Base-by-base conservation (phyloP, 2,113 vertebrate genomes). In the Rutilus rutilus region DNA sequence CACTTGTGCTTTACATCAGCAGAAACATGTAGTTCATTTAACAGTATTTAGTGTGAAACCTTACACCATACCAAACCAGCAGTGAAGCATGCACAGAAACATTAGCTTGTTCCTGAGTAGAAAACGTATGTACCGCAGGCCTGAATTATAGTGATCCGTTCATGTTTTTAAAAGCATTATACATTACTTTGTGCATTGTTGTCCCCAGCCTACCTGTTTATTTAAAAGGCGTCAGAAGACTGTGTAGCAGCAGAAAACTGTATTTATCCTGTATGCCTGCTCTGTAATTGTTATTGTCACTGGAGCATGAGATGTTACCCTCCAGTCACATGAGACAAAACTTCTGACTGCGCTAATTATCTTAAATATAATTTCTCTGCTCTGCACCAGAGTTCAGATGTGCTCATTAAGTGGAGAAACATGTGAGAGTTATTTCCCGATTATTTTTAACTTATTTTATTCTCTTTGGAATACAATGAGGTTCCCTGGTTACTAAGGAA, bases 271-370 rank as follows among this genome's bases (percentile, higher is more conserved):
- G 4, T 47, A 80, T 0, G 15, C 15, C 78, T 50, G 7, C 73
- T 77, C 76, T 71, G 64, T 59, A 78, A 86, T 71, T 86, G 77
- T 25, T 54, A 71, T 71, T 80, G 62, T 65, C 65, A 30, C 21
- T 36, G 27, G 30, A 78, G 36, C n/a, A 42, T 25, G 11, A 62
- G 3, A 64, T 47, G 15, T 27, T 80, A 27, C 64, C 42, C 14
- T 52, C 12, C 14, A 19, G 84, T 71, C 64, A 59, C 30, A 27
- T 69, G 30, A 69, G 15, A 30, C 64, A 59, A 4, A 78, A 69
- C 76, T 6, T 75, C n/a, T 27, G 59, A 64, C 39, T 19, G 15
- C 54, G 33, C 8, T 21, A 33, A 62, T 62, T 73, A 11, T 45
- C 14, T 76, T 23, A 23, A 75, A 60, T 75, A 60, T 62, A 60